Evolutionary conservation across 1,140 invertebrate genomes (phyloP).

Genomic region (Drosophila oshimai): DNA sequence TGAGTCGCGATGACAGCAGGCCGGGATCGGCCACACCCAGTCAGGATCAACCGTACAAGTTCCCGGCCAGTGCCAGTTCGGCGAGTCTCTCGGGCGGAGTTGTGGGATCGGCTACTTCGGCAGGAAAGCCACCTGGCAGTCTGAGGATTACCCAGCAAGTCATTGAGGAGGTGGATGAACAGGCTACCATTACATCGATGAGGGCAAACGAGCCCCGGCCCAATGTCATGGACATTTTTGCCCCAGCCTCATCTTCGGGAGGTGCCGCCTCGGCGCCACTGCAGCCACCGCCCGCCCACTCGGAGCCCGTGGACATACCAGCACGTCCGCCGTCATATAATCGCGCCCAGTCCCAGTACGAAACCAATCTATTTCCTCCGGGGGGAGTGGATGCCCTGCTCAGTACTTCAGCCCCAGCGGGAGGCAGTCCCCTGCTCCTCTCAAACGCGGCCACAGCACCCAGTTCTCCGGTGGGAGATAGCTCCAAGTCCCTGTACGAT

Average conservation of each 20-base stretch:
- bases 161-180: constrained; percentile 92
- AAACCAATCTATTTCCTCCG: constrained; percentile 58
- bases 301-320: constrained; percentile 83
- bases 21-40: constrained; percentile 73
- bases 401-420: constrained; percentile 71
- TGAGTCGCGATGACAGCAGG: constrained; percentile 87
- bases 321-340: constrained; percentile 44
- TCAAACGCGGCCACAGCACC: constrained; percentile 58
- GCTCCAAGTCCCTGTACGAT: constrained; percentile 73
- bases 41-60: constrained; percentile 71
- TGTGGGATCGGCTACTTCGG: constrained; percentile 8
- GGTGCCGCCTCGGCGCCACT: constrained; percentile 68
- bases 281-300: constrained; percentile 75
- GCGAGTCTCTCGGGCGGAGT: constrained; percentile 53
- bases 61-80: constrained; percentile 70
- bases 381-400: constrained; percentile 68
- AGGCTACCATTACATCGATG: constrained; percentile 89
- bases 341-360: constrained; percentile 71
- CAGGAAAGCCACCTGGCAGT: constrained; percentile 83
- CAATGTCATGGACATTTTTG: constrained; percentile 85
- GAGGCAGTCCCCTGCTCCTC: constrained; percentile 36
- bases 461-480: constrained; percentile 65
- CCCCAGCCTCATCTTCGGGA: constrained; percentile 35
- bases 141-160: constrained; percentile 89
- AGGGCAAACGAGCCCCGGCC: constrained; percentile 85